Base-by-base conservation (phyloP, 2,113 vertebrate genomes). In the Patagioenas fasciata region DNA sequence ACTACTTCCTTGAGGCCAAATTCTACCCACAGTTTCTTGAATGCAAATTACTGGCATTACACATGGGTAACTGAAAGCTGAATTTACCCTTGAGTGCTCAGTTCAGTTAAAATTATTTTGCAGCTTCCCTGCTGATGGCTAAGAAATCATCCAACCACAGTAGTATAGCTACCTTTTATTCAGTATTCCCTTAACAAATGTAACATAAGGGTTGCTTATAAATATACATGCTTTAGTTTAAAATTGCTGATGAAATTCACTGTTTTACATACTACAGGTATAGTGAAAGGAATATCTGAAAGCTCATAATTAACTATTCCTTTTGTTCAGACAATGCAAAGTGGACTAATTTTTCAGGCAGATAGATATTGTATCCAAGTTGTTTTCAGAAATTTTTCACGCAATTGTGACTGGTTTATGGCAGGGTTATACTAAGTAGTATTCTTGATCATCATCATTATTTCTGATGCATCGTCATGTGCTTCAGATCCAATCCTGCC, bases 61-160 rank as follows among this genome's bases (percentile, higher is more conserved):
- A 79, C 91, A 88, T 26, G 32, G 62, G 93, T 96, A 96, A 86
- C 80, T 60, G 92, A 92, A 95, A 93, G 83, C 70, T 74, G 84
- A 93, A 88, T 96, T 97, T 95, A 93, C 74, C 80, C 90, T 94
- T 96, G 95, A 95, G 91, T 74, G 82, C 71, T 96, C 85, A 72
- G 93, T 89, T 95, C 88, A 85, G 80, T 88, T 83, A 83, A 92
- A 96, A 91, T 96, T 90, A 94, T 96, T 96, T 97, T 96, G 83
- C 80, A 77, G 84, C 60, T 96, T 96, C 83, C 42, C 40, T 79
- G 64, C 78, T 97, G 94, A 95, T 93, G 88, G 83, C 74, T 81
- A 67, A 89, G 70, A 96, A 95, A 95, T 95, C 92, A 95, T 88
- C 85, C 84, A 92, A 29, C 56, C 53, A 31, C 75, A 70, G 31